Evolutionary conservation across 2,113 vertebrate species (phyloP).

Genomic region (Uropsilus gracilis): DNA sequence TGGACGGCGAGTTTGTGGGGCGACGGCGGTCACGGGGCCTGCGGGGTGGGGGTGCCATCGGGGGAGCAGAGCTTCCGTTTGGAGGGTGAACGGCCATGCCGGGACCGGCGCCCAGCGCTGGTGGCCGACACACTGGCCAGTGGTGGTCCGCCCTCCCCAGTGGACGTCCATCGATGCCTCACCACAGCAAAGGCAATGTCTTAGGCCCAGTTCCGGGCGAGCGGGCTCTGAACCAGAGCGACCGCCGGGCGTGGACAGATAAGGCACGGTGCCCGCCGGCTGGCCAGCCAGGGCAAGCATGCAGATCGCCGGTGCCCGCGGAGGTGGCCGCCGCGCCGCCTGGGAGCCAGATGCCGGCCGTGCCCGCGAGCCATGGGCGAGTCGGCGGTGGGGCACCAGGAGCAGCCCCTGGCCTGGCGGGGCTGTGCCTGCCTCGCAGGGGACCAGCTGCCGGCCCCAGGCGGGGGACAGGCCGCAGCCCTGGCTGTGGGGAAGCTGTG

Average conservation of each 20-base stretch:
- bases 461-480: no score
- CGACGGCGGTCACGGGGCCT: not conserved
- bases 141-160: no score
- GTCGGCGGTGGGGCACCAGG: no score
- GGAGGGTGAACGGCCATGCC: not conserved
- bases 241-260: not conserved
- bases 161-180: no score
- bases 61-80: not conserved
- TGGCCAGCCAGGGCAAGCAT: no score
- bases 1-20: not conserved
- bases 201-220: not conserved
- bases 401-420: accelerated
- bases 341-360: no score
- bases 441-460: not conserved
- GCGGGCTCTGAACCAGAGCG: not conserved
- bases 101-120: not conserved
- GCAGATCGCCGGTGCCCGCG: no score
- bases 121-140: no score
- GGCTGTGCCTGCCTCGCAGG: accelerated
- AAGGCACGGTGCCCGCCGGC: not conserved
- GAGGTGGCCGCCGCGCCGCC: no score
- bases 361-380: no score
- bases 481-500: no score
- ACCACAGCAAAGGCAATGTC: no score
- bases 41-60: accelerated